Percentiles rank a stretch among this genome's conserved stretches.
phyloP scores from a whole-genome alignment of 2,888 invertebrate species.

The Diaperis boleti region DNA sequence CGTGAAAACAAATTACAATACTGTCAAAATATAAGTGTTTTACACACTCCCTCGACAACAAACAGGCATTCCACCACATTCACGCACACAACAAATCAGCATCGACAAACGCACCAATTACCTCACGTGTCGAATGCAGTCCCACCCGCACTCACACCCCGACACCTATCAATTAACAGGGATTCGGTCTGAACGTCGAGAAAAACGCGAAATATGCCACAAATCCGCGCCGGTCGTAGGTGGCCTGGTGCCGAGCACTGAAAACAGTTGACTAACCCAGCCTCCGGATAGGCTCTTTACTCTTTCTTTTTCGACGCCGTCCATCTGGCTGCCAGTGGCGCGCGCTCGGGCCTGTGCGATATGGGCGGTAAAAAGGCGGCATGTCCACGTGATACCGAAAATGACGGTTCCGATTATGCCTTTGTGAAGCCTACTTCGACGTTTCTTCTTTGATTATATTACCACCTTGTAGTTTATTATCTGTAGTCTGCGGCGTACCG shows the following conservation, averaged over 20 bases:
- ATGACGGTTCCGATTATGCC: no score
- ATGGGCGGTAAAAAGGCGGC: background rate
- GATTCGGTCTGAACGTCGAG: background rate
- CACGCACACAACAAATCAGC: background rate
- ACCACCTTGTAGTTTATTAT: no score
- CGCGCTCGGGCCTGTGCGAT: slow-evolving; percentile 7
- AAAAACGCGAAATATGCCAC: slow-evolving; percentile 8
- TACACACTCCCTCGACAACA: background rate
- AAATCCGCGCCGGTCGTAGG: slow-evolving; percentile 50
- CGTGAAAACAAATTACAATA: no score
- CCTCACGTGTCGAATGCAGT: background rate
- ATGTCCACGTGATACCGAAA: no score
- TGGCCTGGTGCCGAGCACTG: slow-evolving; percentile 47
- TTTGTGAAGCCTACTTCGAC: no score
- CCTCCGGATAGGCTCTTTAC: slow-evolving; percentile 55
- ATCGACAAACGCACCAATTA: background rate
- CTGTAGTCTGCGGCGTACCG: no score
- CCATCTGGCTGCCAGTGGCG: slow-evolving; percentile 63
- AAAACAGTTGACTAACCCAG: slow-evolving; percentile 60
- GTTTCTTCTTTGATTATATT: no score
- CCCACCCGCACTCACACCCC: background rate
- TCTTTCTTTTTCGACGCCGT: slow-evolving; percentile 58
- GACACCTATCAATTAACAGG: slow-evolving; percentile 4
- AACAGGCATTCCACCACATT: background rate
- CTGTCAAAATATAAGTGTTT: no score